Evolutionary conservation across 2,113 vertebrate genomes (phyloP).

Genomic region (Rhodinocichla rosea): DNA sequence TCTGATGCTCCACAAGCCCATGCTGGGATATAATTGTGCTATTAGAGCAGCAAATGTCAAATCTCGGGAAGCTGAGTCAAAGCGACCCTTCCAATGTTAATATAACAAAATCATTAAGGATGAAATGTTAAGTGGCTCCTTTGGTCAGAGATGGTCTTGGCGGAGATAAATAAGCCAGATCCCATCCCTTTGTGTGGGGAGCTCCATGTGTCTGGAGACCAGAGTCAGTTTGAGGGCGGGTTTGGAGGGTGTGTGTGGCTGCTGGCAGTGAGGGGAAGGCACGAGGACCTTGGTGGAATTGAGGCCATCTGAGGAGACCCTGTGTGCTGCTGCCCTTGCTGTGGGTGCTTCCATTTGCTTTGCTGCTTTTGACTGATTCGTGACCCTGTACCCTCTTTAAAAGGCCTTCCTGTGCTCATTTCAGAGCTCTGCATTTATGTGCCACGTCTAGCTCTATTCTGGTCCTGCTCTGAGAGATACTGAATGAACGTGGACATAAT

Average conservation of each 20-base stretch:
- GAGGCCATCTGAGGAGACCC: not conserved
- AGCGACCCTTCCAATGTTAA: not conserved
- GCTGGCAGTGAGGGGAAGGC: not conserved
- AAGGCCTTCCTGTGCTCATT: not conserved
- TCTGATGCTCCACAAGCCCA: not conserved
- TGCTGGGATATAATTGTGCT: not conserved
- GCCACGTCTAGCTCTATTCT: not conserved
- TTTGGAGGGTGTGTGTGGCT: not conserved
- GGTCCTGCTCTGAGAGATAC: constrained; percentile 2
- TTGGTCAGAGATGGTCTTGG: not conserved
- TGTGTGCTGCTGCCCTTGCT: not conserved
- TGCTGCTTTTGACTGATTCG: not conserved
- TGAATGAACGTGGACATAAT: constrained; percentile 2
- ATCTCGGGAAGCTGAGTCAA: not conserved
- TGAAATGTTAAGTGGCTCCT: not conserved
- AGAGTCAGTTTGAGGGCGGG: not conserved
- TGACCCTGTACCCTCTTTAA: not conserved
- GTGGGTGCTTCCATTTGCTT: not conserved
- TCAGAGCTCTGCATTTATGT: not conserved
- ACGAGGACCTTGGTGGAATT: not conserved
- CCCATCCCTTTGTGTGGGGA: not conserved
- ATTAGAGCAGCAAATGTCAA: not conserved
- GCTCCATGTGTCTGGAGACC: not conserved
- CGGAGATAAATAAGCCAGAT: not conserved
- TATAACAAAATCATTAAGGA: not conserved